phyloP scores from a whole-genome alignment of 2,888 invertebrate species.

The Lepetodrilus schrolli region DNA sequence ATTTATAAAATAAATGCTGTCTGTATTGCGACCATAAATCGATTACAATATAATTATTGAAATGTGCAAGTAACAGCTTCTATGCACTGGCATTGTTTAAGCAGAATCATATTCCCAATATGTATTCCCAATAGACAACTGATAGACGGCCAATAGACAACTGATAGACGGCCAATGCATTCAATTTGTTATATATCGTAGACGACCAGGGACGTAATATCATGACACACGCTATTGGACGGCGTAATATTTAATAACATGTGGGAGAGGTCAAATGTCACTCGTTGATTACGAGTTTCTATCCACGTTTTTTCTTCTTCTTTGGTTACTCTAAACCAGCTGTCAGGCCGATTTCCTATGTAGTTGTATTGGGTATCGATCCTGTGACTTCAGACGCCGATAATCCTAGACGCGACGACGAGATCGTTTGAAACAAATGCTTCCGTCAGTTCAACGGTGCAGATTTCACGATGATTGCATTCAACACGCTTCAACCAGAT shows the following conservation, averaged over 20 bases:
- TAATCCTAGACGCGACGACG: neutral
- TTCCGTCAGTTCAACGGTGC: too few species aligned
- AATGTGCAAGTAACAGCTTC: neutral
- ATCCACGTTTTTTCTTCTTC: neutral
- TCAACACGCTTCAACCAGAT: too few species aligned
- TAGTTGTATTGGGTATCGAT: neutral
- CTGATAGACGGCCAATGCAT: too few species aligned
- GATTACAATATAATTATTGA: constrained; percentile 1
- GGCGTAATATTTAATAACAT: neutral
- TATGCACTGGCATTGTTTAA: too few species aligned
- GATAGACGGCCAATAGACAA: too few species aligned
- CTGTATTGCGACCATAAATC: too few species aligned
- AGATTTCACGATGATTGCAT: too few species aligned
- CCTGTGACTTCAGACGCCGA: neutral
- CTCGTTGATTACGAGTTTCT: neutral
- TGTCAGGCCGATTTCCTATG: neutral
- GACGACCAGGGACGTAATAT: neutral
- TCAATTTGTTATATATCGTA: too few species aligned
- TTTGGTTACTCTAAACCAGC: neutral
- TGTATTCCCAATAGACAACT: too few species aligned
- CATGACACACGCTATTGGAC: neutral
- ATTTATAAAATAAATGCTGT: too few species aligned
- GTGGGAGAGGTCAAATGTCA: neutral
- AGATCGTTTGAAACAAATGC: too few species aligned
- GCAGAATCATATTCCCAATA: too few species aligned